Base-by-base conservation (phyloP, 2,113 vertebrate species). In the Anhinga rufa region DNA sequence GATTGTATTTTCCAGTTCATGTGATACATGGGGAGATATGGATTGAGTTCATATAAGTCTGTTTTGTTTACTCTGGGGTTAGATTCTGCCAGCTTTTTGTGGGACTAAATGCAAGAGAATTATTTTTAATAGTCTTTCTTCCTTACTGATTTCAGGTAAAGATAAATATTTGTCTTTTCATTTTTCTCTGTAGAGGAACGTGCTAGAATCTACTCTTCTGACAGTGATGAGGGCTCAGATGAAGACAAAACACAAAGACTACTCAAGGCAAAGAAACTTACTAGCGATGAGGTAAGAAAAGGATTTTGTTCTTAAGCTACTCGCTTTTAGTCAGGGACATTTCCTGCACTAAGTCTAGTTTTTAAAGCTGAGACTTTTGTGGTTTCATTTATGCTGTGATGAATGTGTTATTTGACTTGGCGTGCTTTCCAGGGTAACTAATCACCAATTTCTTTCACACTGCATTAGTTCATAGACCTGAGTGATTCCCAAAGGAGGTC, bases 161-260 rank as follows among this genome's bases (percentile, higher is more conserved):
- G 7, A 3, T 21, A 40, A 52, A 14, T 54, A 18, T 17, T 76
- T 88, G 31, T 48, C 26, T 61, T 40, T 42, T 34, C 21, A 3
- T 83, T 90, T 96, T 86, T 79, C 34, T 68, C 91, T 97, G 58
- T 96, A 99, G 99, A 99, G 98, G 99, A 99, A 88, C 98, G 99
- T 61, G 99, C 99, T 42, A 98, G 99, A 90, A 99, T 99, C 97
- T 99, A 99, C 96, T 99, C 99, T 2, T 99, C 99, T 49, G 99
- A 99, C 96, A 99, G 99, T 8, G 99, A 99, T 19, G 99, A 99
- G 94, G 99, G 99, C 55, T 99, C 99, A 2, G 99, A 99, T 86
- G 99, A 99, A 52, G 99, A 99, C 86, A 99, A 98, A 97, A 97
- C 99, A 42, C 99, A 99, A 96, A 98, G 99, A 78, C 93, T 99